Base-by-base conservation (phyloP, 2,113 vertebrate genomes). In the Caranx melampygus region DNA sequence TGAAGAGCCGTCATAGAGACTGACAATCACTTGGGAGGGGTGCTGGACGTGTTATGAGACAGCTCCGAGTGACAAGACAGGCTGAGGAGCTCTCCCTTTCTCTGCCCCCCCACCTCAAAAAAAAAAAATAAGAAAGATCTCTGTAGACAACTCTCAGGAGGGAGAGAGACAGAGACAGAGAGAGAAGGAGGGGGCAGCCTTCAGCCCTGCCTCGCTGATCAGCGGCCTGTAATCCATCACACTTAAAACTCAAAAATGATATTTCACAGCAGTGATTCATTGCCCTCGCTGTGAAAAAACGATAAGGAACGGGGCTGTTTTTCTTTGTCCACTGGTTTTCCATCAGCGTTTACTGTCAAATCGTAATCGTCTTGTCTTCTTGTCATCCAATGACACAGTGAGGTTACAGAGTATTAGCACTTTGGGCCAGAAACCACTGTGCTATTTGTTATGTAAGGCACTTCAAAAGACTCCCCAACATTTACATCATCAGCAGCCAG, bases 161-260 rank as follows among this genome's bases (percentile, higher is more conserved):
- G 52, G 42, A 55, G 70, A n/a, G 33, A 79, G 69, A 49, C 31
- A 49, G 70, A 26, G 21, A 69, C 76, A 37, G 65, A 54, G 34
- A 79, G 62, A 51, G 35, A 44, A 67, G 15, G 21, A 66, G 83
- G 16, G 66, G 51, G 68, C 60, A 62, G 67, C 65, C 67, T 71
- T 79, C 73, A 86, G 73, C 75, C 72, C 70, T 60, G 76, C 73
- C 77, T 88, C 12, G 34, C 73, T 64, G 78, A 89, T 83, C 79
- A 67, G 81, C 81, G 37, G 81, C 69, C 73, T 84, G 87, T 83
- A 86, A 92, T 93, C 86, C 92, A 93, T 91, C 89, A 92, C 85
- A 88, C 88, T 86, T 88, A 82, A 79, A 84, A 85, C 64, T 86
- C 73, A 82, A 68, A 85, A 75, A 78, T 87, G 68, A 89, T 80